Base-by-base conservation (phyloP, 2,113 vertebrate genomes). In the Psilopsiagon aurifrons region DNA sequence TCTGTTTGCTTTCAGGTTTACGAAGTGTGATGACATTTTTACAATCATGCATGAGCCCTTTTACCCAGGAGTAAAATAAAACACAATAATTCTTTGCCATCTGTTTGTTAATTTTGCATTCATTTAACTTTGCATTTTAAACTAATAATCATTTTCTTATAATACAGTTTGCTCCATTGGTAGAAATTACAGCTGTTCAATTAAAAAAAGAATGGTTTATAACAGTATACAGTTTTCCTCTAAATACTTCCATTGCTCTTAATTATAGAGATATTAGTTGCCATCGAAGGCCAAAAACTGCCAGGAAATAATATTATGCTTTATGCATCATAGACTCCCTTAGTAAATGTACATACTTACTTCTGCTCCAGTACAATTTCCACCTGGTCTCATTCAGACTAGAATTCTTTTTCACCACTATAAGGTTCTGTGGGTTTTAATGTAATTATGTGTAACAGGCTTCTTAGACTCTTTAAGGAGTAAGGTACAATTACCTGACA, bases 101-200 rank as follows among this genome's bases (percentile, higher is more conserved):
- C 97, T 98, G 97, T 97, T 97, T 98, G 96, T 97, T 98, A 98
- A 98, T 98, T 98, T 97, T 96, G 92, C 96, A 97, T 98, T 98
- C 96, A 96, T 95, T 97, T 98, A 97, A 97, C 92, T 97, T 96
- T 94, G 92, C 97, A 95, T 96, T 97, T 95, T 96, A 95, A 96
- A 94, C 96, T 97, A 98, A 98, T 97, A 97, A 96, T 96, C 77
- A 94, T 96, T 98, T 96, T 97, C 95, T 96, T 96, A 90, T 95
- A 96, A 97, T 91, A 94, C 74, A 95, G 83, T 96, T 94, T 95
- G 92, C 82, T 94, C 80, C 95, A 95, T 37, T 91, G 93, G 86
- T 95, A 95, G 89, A 94, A 96, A 96, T 97, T 97, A 96, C 90
- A 96, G 85, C 90, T 97, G 94, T 94, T 97, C 94, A 95, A 96